Base-by-base conservation (phyloP, 2,797 vertebrate genomes). In the Urocyon cinereoargenteus region DNA sequence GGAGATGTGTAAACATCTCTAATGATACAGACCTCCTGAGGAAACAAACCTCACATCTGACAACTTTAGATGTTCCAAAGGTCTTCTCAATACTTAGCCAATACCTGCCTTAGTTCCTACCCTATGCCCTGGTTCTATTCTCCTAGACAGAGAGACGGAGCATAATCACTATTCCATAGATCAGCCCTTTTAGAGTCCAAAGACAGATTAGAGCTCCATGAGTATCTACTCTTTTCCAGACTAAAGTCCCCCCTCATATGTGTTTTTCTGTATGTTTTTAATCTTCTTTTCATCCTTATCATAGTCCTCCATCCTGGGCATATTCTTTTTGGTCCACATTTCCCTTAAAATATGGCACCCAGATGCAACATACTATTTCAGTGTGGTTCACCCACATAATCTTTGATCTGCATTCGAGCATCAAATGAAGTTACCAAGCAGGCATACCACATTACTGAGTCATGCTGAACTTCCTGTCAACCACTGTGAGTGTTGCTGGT, bases 351-450 rank as follows among this genome's bases (percentile, higher is more conserved):
- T 82, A 49, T 84, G 95, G 77, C 90, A 78, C 36, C 62, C 31
- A 49, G 86, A 95, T 14, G 28, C 62, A 96, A 85, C 62, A 51
- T 22, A 75, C 51, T 21, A n/a, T 53, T 95, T 75, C 90, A 70
- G 51, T 18, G 1, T 82, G 75, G 70, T 61, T 96, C 75, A 21
- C 72, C 40, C 88, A 61, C 72, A 49, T 11, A 8, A 13, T n/a
- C 85, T 97, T 93, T 97, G 70, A 94, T 96, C 85, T 96, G 66
- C 62, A 86, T 57, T 61, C 12, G 86, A 96, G 95, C 94, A 92
- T 92, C 95, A 95, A 49, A 89, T 95, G 88, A 78, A 59, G 94
- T 96, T 55, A 83, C 87, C 73, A 55, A 72, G 62, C 72, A 96
- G 90, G 95, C 95, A 92, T 82, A 70, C 87, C 73, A 36, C 59